Evolutionary conservation across 2,797 vertebrate genomes (phyloP), one percentile per base, ranked within the genome.

Genomic region (Lemur catta): DNA sequence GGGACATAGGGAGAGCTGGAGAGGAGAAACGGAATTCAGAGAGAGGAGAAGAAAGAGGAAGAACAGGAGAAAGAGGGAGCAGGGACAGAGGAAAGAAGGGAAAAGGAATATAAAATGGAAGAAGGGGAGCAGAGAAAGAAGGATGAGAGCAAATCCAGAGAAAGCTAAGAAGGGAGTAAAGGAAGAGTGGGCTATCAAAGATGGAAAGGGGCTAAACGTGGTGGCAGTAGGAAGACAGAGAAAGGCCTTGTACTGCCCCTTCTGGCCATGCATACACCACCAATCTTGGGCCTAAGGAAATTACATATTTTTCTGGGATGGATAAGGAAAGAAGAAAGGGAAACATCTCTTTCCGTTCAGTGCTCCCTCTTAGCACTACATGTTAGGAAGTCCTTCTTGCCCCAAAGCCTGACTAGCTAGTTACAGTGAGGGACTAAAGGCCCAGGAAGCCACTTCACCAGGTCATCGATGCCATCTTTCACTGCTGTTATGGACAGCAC

Each of bases 401-500:
- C 72, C 72, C 20, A 43, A 2, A 59, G n/a, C 52, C 79, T 78
- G 33, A 87, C 75, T 81, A 82, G 52, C 20, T 55, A 82, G 63
- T 57, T 57, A 50, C 18, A 82, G 57, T 28, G 89, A 89, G 57
- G 30, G 35, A 33, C 14, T 75, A 80, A 18, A 82, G 20, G 57
- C 11, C 57, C 20, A 28, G 43, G 38, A 93, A 96, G 81, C n/a
- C 8, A 81, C 93, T 98, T 99, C 97, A 99, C 99, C 72, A 99
- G 97, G 94, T 99, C 99, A 55, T 99, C 99, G 0, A 97, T 98
- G 97, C 99, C 99, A 78, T 99, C 99, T 98, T 99, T 99, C 52
- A 99, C 99, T 18, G 99, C 99, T 0, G 99, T 99, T 11, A 99
- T 99, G 11, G 98, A 87, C 72, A 99, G 97, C 96, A 99, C 99